phyloP scores from a whole-genome alignment of 1,140 invertebrate species.

The Trinorchestia longiramus region DNA sequence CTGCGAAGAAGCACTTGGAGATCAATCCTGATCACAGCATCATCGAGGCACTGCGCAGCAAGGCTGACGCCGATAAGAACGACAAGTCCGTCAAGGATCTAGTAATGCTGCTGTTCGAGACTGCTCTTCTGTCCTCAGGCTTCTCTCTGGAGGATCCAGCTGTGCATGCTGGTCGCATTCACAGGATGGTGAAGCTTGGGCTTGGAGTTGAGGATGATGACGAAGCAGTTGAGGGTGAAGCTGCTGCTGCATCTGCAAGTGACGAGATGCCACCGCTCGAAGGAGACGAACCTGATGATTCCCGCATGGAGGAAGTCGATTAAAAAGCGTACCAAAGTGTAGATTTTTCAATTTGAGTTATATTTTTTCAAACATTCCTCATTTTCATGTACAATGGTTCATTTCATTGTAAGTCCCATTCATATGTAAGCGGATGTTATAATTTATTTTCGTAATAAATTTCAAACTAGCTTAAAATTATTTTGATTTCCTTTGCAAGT shows the following conservation, averaged over 20 bases:
- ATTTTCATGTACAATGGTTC: not conserved
- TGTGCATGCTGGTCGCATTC: conserved; percentile 74
- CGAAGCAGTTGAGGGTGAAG: conserved; percentile 86
- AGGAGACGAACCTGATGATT: conserved; percentile 91
- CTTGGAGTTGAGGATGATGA: conserved; percentile 96
- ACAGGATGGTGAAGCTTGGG: conserved; percentile 95
- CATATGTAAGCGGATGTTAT: too few species aligned
- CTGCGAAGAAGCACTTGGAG: conserved; percentile 97
- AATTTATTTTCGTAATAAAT: too few species aligned
- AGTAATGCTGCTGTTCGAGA: conserved; percentile 92
- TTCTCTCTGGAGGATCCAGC: conserved; percentile 91
- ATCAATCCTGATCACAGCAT: conserved; percentile 99
- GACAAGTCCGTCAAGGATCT: conserved; percentile 97
- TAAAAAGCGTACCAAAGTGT: conserved; percentile 74
- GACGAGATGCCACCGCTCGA: conserved; percentile 83
- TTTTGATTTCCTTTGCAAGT: too few species aligned
- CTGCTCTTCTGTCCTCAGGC: conserved; percentile 89
- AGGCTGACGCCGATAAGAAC: conserved; percentile 95
- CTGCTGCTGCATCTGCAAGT: conserved; percentile 86
- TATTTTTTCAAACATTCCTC: not conserved
- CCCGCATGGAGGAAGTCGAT: conserved; percentile 99
- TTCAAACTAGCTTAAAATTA: too few species aligned
- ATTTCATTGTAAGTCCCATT: not conserved
- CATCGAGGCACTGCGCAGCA: conserved; percentile 88
- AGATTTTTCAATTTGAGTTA: not conserved